A percentile compares a stretch with the other conserved stretches of the same genome.
phyloP scores from a whole-genome alignment of 2,797 vertebrate genomes.

The Otolemur crassicaudatus region DNA sequence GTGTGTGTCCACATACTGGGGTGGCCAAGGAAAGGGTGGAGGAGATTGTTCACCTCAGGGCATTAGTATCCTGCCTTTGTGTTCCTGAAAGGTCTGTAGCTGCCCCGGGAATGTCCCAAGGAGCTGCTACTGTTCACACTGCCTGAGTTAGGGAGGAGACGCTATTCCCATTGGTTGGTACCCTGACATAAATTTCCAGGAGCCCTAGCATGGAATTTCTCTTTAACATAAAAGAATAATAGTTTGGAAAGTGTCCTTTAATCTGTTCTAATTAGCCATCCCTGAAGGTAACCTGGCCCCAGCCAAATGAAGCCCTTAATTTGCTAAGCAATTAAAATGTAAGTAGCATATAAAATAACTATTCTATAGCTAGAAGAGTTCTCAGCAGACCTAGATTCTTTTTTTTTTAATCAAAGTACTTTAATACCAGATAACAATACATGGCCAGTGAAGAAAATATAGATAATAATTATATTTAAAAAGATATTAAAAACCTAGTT shows the following conservation, averaged over 20 bases:
- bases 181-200: background rate
- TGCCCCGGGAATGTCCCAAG: background rate
- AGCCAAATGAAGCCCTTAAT: background rate
- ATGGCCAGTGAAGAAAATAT: background rate
- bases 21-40: background rate
- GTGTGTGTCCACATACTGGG: background rate
- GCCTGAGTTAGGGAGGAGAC: background rate
- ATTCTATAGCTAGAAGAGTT: background rate
- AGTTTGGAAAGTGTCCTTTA: background rate
- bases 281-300: background rate
- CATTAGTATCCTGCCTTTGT: background rate
- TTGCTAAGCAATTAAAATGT: constrained; percentile 39
- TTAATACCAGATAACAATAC: background rate
- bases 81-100: background rate
- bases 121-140: background rate
- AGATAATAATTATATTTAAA: background rate
- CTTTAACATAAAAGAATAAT: background rate
- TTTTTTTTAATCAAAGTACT: constrained; percentile 17
- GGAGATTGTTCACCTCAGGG: background rate
- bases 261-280: background rate
- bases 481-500: background rate
- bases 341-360: constrained; percentile 2
- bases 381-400: background rate
- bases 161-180: background rate
- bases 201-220: background rate